Evolutionary conservation across 2,888 invertebrate genomes (phyloP).

Genomic region (Drosophila infuscata): DNA sequence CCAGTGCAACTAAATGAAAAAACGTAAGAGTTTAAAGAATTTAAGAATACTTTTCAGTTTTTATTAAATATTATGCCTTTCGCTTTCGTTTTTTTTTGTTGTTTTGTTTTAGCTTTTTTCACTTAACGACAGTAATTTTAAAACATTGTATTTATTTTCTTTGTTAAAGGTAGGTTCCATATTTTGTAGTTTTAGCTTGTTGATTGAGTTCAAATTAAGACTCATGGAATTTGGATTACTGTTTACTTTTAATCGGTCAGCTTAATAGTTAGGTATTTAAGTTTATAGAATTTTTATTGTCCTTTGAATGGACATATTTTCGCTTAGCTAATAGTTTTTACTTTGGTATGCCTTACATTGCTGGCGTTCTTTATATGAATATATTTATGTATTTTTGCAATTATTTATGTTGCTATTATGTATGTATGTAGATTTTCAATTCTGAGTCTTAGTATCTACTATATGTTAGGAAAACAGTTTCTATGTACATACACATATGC

Average conservation of each 20-base stretch:
- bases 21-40: conserved; percentile 66
- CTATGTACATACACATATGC: conserved; percentile 31
- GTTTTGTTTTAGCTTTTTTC: conserved; percentile 29
- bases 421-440: conserved; percentile 33
- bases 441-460: conserved; percentile 56
- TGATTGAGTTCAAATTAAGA: conserved; percentile 44
- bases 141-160: conserved; percentile 55
- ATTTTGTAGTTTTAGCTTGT: conserved; percentile 54
- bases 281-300: conserved; percentile 77
- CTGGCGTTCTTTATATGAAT: conserved; percentile 37
- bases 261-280: conserved; percentile 43
- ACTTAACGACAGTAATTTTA: conserved; percentile 70
- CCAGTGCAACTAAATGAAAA: conserved; percentile 39
- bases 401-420: not conserved
- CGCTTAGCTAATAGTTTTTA: conserved; percentile 60
- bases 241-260: conserved; percentile 45
- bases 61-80: conserved; percentile 68
- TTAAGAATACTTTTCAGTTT: conserved; percentile 74
- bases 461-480: conserved; percentile 70
- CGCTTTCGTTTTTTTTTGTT: conserved; percentile 27
- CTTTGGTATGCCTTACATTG: conserved; percentile 48
- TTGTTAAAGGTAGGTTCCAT: conserved; percentile 52
- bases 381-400: conserved; percentile 13
- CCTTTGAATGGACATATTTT: conserved; percentile 78
- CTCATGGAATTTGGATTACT: conserved; percentile 52